Evolutionary conservation across 2,888 invertebrate species (phyloP), one percentile per base, ranked within the genome.

Genomic region (Drosophila eohydei): DNA sequence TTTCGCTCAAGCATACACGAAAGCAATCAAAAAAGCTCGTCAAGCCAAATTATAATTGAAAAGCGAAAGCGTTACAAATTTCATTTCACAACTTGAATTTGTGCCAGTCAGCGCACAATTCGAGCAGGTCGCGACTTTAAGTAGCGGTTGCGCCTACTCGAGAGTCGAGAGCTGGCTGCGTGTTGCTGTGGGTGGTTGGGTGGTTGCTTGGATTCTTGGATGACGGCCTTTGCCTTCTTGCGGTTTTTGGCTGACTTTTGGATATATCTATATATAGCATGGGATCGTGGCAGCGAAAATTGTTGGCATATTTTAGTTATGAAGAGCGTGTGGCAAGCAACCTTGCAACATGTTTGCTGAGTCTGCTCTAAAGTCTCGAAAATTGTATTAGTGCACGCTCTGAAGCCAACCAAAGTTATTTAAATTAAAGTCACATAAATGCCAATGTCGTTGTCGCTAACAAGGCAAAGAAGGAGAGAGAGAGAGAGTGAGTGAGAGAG

Each of bases 61-160:
- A 81, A 84, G 82, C 85, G 79, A 81, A 85, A 85, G 83, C 76
- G 80, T 82, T 71, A 85, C 83, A 81, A 81, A 82, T 81, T 75
- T 82, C 62, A 81, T 85, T 80, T 80, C 78, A 55, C 59, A 71
- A 70, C 86, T 82, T 79, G 52, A 83, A 85, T 76, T 82, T 82
- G 66, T 77, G 66, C 56, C 68, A 74, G 61, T 62, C 64, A 64
- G 65, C 59, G 46, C 62, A 61, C 56, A 56, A 52, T 60, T 48
- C 36, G 32, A 32, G 26, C 16, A 6, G 14, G 28, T n/a, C 34
- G 36, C 26, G 16, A 50, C 66, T 78, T 78, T 52, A 74, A 73
- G 74, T 65, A 44, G 46, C 52, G 36, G 30, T 16, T n/a, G 46
- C 58, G 41, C 12, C 55, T 48, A 32, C 74, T 51, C 51, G 54